Conservation (phyloP, 1,140 invertebrate species). For the Lethrus apterus region DNA sequence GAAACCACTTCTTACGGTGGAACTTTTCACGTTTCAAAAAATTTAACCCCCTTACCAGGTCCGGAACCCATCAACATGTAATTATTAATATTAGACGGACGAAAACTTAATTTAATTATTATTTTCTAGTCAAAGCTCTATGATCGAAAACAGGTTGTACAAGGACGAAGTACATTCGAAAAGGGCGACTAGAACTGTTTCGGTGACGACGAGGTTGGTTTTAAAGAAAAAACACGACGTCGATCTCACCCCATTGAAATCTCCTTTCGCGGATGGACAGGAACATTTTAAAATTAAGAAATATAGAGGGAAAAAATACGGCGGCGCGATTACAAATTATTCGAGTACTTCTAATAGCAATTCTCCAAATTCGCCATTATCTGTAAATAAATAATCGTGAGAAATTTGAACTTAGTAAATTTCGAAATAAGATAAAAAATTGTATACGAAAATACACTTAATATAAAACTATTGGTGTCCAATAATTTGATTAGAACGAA, state of each 20-base stretch:
- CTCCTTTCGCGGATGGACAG: not conserved
- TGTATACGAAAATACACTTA: too few relatives aligned
- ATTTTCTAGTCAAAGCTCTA: not conserved
- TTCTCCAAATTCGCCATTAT: too few relatives aligned
- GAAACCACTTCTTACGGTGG: constrained; percentile 9
- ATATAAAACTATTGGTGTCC: too few relatives aligned
- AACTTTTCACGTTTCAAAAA: constrained; percentile 14
- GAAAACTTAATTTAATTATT: not conserved
- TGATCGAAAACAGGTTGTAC: not conserved
- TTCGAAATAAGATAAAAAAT: too few relatives aligned
- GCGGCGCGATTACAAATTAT: too few relatives aligned
- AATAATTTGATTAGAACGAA: too few relatives aligned
- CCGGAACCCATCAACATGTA: not conserved
- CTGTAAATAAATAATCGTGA: too few relatives aligned
- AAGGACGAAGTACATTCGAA: not conserved
- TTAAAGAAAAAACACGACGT: not conserved
- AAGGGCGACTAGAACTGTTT: constrained; percentile 3
- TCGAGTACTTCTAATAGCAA: too few relatives aligned
- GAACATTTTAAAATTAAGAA: too few relatives aligned
- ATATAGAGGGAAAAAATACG: too few relatives aligned
- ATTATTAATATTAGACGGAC: not conserved
- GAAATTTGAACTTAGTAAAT: too few relatives aligned
- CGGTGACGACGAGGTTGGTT: constrained; percentile 10
- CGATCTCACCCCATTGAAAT: constrained; percentile 2
- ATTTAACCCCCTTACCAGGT: not conserved